phyloP scores from a whole-genome alignment of 2,113 vertebrate genomes.

The Murina feae region DNA sequence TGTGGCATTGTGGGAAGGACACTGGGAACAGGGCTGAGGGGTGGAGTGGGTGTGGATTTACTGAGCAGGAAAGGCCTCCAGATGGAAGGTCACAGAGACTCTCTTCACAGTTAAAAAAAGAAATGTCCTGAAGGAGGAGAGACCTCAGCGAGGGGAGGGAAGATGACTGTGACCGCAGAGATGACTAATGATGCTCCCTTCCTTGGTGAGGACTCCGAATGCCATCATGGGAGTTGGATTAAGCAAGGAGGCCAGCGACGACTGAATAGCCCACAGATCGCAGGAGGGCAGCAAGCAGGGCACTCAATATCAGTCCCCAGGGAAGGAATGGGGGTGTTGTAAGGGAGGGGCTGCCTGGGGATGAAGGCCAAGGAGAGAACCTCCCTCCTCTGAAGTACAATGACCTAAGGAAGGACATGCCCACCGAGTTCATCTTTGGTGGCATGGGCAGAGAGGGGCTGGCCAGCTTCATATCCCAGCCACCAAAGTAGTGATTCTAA shows the following conservation, averaged over 20 bases:
- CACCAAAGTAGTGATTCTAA: not conserved
- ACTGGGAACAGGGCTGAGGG: not conserved
- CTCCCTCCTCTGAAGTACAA: not conserved
- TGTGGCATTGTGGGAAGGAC: not conserved
- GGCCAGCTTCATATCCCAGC: not conserved
- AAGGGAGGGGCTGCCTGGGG: not conserved
- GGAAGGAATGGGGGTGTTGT: not conserved
- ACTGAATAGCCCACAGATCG: not conserved
- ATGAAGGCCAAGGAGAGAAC: not conserved
- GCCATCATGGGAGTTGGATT: no score
- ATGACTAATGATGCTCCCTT: not conserved
- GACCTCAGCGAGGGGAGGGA: not conserved
- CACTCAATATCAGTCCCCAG: not conserved
- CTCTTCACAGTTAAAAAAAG: not conserved
- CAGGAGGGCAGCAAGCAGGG: not conserved
- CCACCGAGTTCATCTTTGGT: not conserved
- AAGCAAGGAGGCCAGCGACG: not conserved
- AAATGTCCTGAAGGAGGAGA: not conserved
- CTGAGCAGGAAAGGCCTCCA: not conserved
- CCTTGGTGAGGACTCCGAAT: not conserved
- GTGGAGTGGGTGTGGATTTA: not conserved
- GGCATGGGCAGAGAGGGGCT: not conserved
- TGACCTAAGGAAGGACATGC: not conserved
- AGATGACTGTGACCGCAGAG: not conserved
- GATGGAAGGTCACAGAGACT: not conserved